These are phyloP conservation scores for Columba janthina DNA, from an alignment of 2,113 vertebrate species.

Conservation along the genomic window DNA sequence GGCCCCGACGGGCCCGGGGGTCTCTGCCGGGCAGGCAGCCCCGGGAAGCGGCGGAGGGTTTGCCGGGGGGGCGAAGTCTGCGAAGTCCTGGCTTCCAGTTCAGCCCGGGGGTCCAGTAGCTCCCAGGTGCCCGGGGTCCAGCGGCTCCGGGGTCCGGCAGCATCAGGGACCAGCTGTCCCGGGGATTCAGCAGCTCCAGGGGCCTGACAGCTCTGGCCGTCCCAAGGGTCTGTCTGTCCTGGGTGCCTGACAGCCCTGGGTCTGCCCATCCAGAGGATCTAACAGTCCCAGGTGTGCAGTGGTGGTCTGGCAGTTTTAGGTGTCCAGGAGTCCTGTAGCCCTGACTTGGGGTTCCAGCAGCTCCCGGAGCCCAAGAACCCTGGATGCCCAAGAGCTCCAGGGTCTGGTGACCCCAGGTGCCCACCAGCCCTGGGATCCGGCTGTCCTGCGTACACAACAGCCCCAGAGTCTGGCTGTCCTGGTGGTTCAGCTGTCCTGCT, in stretches of 20 bases:
- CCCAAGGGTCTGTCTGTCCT: no score
- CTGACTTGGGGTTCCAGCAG: background rate
- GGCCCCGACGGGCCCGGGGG: background rate
- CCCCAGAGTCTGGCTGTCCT: background rate
- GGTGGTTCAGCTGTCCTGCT: background rate
- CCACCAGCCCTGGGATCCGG: background rate
- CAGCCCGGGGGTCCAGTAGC: background rate
- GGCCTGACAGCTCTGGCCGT: no score
- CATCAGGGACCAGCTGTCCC: no score
- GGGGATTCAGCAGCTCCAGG: background rate
- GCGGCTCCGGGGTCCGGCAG: background rate
- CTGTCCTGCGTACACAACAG: background rate
- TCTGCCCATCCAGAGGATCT: background rate
- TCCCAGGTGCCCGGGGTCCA: background rate
- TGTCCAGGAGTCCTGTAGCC: background rate
- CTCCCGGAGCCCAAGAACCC: background rate
- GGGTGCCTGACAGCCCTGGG: no score
- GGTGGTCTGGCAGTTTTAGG: background rate
- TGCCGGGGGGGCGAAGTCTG: background rate
- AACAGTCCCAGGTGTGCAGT: background rate
- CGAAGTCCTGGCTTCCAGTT: background rate
- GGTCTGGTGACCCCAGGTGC: background rate
- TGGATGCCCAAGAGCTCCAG: background rate
- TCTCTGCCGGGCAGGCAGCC: background rate
- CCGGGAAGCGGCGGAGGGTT: background rate